phyloP scores from a whole-genome alignment of 2,797 vertebrate genomes.

The Enteromius paludinosus region DNA sequence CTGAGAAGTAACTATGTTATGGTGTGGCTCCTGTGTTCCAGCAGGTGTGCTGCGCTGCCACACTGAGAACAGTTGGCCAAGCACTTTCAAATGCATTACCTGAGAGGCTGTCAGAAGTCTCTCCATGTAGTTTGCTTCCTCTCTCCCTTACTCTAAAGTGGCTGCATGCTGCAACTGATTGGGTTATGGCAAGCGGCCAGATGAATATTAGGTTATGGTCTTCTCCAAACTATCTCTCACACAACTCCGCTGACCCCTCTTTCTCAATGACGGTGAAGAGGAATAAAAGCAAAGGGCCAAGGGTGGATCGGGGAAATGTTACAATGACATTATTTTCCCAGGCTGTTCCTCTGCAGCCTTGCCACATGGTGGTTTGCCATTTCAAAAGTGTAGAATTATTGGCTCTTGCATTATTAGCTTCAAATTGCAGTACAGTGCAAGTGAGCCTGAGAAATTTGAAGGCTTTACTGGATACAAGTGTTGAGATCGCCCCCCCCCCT shows the following conservation, averaged over 20 bases:
- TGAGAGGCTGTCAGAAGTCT: slow-evolving; percentile 56
- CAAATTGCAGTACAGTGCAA: slow-evolving; percentile 26
- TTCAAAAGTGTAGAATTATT: neutral
- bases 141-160: slow-evolving; percentile 31
- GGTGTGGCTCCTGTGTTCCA: slow-evolving; percentile 5
- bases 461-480: neutral
- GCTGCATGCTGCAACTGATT: neutral
- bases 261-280: neutral
- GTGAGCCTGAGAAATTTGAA: neutral
- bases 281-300: slow-evolving; percentile 25
- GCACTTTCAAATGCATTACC: slow-evolving; percentile 59
- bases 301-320: slow-evolving; percentile 36
- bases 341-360: slow-evolving; percentile 18
- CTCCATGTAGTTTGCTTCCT: slow-evolving; percentile 49
- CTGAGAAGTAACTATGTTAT: slow-evolving; percentile 14
- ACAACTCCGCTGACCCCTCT: neutral
- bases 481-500: neutral
- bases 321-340: slow-evolving; percentile 36
- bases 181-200: neutral
- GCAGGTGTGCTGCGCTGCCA: slow-evolving; percentile 45
- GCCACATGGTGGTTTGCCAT: slow-evolving; percentile 25
- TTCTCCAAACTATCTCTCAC: slow-evolving; percentile 15
- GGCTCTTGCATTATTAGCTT: slow-evolving; percentile 9
- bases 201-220: slow-evolving; percentile 48
- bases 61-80: slow-evolving; percentile 30